Conservation (phyloP, 2,888 invertebrate species). For the Drosophila eohydei region DNA sequence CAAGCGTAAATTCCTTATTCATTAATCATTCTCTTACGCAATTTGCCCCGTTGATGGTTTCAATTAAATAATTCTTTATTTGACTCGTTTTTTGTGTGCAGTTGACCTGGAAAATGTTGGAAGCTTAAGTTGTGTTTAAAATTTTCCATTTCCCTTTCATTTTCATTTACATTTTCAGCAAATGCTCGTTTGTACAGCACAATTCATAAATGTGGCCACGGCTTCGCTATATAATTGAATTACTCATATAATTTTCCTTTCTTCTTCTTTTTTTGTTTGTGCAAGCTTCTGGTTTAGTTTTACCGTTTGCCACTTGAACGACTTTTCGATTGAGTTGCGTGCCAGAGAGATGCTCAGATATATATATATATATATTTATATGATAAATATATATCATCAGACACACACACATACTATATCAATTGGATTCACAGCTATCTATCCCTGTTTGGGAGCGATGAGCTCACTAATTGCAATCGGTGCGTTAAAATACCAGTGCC, state of each 20-base stretch:
- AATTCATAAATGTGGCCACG: conserved; percentile 9
- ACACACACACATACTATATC: conserved; percentile 8
- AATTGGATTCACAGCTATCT: conserved; percentile 26
- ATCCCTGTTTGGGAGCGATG: conserved; percentile 23
- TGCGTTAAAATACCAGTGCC: conserved; percentile 60
- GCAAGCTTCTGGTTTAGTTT: conserved; percentile 34
- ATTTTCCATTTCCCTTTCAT: conserved; percentile 3
- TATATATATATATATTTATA: neutral
- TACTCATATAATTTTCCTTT: neutral
- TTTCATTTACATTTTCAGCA: neutral
- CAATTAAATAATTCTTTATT: neutral
- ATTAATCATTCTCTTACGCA: neutral
- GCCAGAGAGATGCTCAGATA: conserved; percentile 7
- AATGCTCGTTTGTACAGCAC: conserved; percentile 1
- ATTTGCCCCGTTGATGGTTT: neutral
- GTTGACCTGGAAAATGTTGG: conserved; percentile 1
- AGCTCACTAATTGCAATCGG: conserved; percentile 71
- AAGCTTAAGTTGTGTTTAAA: conserved; percentile 2
- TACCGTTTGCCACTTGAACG: conserved; percentile 46
- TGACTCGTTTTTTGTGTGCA: neutral
- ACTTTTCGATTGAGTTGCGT: conserved; percentile 58
- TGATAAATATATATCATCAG: neutral
- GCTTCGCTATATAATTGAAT: conserved; percentile 11
- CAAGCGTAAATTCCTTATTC: neutral
- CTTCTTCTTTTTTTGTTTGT: conserved; percentile 6